Conservation (phyloP, 2,888 invertebrate genomes). For the Napeogenes inachia region DNA sequence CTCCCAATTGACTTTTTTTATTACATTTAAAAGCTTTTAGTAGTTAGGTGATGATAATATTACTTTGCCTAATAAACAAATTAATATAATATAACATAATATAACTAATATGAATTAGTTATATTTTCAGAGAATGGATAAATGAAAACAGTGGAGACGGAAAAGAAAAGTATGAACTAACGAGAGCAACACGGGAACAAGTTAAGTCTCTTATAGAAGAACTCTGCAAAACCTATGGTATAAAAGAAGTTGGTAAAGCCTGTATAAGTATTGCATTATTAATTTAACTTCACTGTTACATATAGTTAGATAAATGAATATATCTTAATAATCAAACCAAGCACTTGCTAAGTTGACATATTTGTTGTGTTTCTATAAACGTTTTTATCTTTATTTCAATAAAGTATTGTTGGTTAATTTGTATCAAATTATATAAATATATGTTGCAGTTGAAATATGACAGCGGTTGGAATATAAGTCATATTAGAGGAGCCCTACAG, state of each 20-base stretch:
- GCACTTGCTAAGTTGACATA: no score
- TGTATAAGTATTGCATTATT: constrained; percentile 18
- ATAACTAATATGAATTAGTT: no score
- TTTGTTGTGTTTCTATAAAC: no score
- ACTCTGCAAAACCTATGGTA: constrained; percentile 75
- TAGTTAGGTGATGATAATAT: no score
- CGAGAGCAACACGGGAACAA: constrained; percentile 84
- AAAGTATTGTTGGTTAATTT: background rate
- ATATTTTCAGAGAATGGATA: constrained; percentile 82
- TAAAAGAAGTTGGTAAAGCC: constrained; percentile 73
- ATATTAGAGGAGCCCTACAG: constrained; percentile 92
- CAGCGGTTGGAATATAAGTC: constrained; percentile 92
- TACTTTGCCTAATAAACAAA: no score
- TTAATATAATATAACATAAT: no score
- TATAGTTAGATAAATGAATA: background rate
- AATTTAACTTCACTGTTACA: constrained; percentile 16
- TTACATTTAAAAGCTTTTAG: no score
- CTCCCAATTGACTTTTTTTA: constrained; percentile 5
- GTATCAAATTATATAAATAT: background rate
- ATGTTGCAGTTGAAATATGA: constrained; percentile 80
- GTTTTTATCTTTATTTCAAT: no score
- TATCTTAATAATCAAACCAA: no score
- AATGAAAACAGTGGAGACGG: constrained; percentile 83
- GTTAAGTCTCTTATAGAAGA: constrained; percentile 80
- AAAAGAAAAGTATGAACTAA: constrained; percentile 80